Conservation (phyloP, 1,140 invertebrate species). For the Drosophila carrolli region DNA sequence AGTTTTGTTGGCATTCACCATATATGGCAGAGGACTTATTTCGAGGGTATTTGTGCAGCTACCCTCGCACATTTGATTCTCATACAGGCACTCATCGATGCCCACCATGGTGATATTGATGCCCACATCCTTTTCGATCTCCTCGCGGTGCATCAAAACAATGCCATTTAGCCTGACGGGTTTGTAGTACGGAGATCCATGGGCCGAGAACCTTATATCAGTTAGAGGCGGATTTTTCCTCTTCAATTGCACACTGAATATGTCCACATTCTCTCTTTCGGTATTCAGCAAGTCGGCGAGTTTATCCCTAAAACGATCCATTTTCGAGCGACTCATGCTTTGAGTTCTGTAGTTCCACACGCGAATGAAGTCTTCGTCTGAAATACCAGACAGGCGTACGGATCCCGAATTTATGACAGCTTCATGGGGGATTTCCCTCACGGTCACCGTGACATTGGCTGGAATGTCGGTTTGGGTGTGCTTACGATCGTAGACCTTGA, state of each 20-base stretch:
- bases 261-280: conserved; percentile 95
- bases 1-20: conserved; percentile 98
- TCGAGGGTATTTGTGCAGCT: conserved; percentile 97
- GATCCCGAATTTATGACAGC: conserved; percentile 98
- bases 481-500: conserved; percentile 97
- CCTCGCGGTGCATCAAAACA: conserved; percentile 95
- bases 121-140: conserved; percentile 96
- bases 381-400: conserved; percentile 95
- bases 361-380: conserved; percentile 97
- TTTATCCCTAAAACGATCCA: conserved; percentile 95
- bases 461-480: conserved; percentile 96
- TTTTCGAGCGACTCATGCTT: conserved; percentile 93
- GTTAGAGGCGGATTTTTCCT: conserved; percentile 94
- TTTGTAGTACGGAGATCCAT: conserved; percentile 98
- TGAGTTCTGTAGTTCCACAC: conserved; percentile 96
- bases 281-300: conserved; percentile 93
- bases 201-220: conserved; percentile 96
- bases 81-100: conserved; percentile 98
- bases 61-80: conserved; percentile 97
- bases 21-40: conserved; percentile 95
- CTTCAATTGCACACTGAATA: conserved; percentile 96
- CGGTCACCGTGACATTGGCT: conserved; percentile 96
- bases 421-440: conserved; percentile 97
- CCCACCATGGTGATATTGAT: conserved; percentile 99
- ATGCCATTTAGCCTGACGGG: conserved; percentile 97